phyloP scores from a whole-genome alignment of 2,113 vertebrate genomes.

The Bostrychus sinensis region DNA sequence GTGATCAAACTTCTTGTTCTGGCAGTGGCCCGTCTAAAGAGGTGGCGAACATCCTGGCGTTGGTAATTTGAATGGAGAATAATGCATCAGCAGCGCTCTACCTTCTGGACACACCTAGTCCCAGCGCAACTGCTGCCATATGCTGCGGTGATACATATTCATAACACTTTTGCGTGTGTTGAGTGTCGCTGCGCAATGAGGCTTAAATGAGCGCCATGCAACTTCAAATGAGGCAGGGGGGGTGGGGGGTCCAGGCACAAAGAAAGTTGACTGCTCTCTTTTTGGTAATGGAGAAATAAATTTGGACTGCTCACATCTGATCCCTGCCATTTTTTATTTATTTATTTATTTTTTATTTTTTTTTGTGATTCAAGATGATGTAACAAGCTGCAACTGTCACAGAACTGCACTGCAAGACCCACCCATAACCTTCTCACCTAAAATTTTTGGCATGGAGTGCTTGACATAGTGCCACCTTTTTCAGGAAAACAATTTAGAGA shows the following conservation, averaged over 20 bases:
- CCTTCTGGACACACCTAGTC: conserved; percentile 85
- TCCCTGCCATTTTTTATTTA: too few relatives aligned
- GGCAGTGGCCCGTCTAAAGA: conserved; percentile 57
- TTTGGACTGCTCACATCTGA: conserved; percentile 44
- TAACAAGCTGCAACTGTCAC: not conserved
- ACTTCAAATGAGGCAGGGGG: conserved; percentile 73
- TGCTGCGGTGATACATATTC: conserved; percentile 84
- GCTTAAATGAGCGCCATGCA: conserved; percentile 75
- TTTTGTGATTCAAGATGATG: conserved; percentile 4
- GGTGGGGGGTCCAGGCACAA: conserved; percentile 45
- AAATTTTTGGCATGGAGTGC: not conserved
- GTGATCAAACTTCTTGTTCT: conserved; percentile 41
- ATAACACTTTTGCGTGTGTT: conserved; percentile 72
- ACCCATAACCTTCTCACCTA: not conserved
- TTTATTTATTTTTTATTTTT: too few relatives aligned
- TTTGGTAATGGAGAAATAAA: conserved; percentile 3
- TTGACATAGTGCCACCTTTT: not conserved
- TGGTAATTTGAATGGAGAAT: conserved; percentile 78
- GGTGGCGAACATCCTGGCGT: conserved; percentile 56
- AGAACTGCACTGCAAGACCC: not conserved
- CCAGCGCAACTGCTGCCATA: conserved; percentile 80
- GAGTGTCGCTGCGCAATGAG: conserved; percentile 66
- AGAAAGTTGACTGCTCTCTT: conserved; percentile 61
- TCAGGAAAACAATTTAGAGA: not conserved
- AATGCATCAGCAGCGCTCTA: conserved; percentile 79